Evolutionary conservation across 2,797 vertebrate genomes (phyloP), one percentile per base, ranked within the genome.

Genomic region (Epinephelus malabaricus): DNA sequence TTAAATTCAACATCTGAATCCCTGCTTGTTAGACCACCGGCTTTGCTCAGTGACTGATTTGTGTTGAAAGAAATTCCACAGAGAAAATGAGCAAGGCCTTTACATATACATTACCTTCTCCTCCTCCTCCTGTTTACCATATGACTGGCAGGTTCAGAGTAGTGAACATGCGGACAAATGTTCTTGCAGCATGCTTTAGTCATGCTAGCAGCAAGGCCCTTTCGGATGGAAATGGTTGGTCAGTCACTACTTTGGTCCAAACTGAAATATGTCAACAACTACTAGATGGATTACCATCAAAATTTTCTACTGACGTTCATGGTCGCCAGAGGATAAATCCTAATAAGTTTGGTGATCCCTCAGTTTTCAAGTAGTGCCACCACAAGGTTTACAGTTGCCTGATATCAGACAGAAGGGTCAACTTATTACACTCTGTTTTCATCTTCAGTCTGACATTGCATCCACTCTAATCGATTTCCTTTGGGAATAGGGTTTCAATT

Each of bases 131-230:
- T 53, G 12, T 68, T 55, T 45, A 55, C 40, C 54, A 30, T 19
- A 11, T 50, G 34, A 73, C 25, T 43, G 45, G 4, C 19, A 54
- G 54, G 49, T 66, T 51, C 49, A 56, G 38, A 71, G 53, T 9
- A 38, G 67, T 66, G 13, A 76, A 63, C 75, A 72, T 60, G 54
- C 50, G 34, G 12, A 50, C 17, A 10, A 15, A 53, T 30, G 23
- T 30, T 27, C 40, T 70, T 40, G 40, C 15, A 23, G 2, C 21
- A 13, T 8, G 34, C 60, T 66, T 69, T 43, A 51, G 30, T 45
- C 63, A 47, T 58, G 38, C 15, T 23, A 56, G 15, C 17, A 23
- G 14, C 18, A 19, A 14, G 17, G 30, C 6, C 51, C 19, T n/a
- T 3, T 25, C 0, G 17, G 6, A 23, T 38, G 11, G 8, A 3